Evolutionary conservation across 2,113 vertebrate genomes (phyloP), one percentile per base, ranked within the genome.

Genomic region (Picathartes gymnocephalus): DNA sequence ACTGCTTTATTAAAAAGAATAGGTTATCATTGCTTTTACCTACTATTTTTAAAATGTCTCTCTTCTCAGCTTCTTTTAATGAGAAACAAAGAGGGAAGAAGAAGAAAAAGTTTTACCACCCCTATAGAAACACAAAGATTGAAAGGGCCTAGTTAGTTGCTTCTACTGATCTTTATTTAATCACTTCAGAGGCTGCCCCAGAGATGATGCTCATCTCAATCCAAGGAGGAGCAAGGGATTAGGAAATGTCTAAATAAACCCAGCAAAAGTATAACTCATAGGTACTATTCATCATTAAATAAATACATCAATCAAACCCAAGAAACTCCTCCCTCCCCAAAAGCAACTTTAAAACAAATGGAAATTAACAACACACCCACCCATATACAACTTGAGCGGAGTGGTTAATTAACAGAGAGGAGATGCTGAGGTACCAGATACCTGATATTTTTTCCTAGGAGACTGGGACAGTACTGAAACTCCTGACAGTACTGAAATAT

Each of bases 351-450:
- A 51, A 74, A 61, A 77, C 18, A 25, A 42, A 7, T 56, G 39
- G 4, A 48, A 81, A 9, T 8, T 25, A 51, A 10, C 19, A 17
- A 45, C 5, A 4, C 24, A 35, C 20, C 28, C 12, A 64, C 10
- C 5, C 22, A 66, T 3, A 11, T 5, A 48, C 0, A 23, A 58
- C 4, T 62, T 57, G 27, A 65, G 33, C 33, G 39, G 30, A 56
- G 30, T 17, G 39, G 9, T 51, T 88, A 60, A 51, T 40, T 65
- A 66, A 42, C 0, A 0, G 1, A 3, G 4, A 9, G 12, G 13
- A 39, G 18, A 64, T 33, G 27, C 16, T 82, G 15, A 57, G 14
- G 16, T 79, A 68, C 5, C 15, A 58, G 20, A 6, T 40, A 30
- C 13, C 33, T 31, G 3, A 31, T 15, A 91, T 82, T 70, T 83